Evolutionary conservation across 2,888 invertebrate genomes (phyloP).

Genomic region (Zygothrica quintamaculata): DNA sequence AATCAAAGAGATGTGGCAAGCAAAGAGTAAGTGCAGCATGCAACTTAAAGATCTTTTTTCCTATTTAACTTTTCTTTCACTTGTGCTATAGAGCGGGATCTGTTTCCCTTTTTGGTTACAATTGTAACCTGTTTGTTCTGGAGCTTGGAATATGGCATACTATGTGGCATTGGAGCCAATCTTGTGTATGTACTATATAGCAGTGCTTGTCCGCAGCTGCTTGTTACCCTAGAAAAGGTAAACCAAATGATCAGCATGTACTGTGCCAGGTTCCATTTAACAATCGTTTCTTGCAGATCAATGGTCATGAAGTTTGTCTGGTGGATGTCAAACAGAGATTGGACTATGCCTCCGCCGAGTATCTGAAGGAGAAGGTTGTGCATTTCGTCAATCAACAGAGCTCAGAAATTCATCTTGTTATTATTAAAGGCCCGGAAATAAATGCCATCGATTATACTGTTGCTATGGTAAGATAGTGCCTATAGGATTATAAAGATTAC

Average conservation of each 20-base stretch:
- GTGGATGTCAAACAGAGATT: slow-evolving; percentile 90
- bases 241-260: slow-evolving; percentile 28
- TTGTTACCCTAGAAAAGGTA: slow-evolving; percentile 84
- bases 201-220: slow-evolving; percentile 92
- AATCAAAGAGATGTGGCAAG: slow-evolving; percentile 89
- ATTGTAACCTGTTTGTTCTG: slow-evolving; percentile 92
- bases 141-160: slow-evolving; percentile 94
- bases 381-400: slow-evolving; percentile 89
- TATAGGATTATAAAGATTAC: no score
- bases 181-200: slow-evolving; percentile 92
- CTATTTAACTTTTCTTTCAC: no score
- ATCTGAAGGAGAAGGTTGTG: slow-evolving; percentile 88
- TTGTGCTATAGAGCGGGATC: slow-evolving; percentile 91
- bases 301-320: slow-evolving; percentile 85
- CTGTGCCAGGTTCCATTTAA: neutral
- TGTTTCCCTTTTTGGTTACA: slow-evolving; percentile 93
- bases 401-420: slow-evolving; percentile 87
- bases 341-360: slow-evolving; percentile 92
- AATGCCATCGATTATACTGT: slow-evolving; percentile 87
- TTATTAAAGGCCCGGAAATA: slow-evolving; percentile 89
- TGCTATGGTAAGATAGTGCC: slow-evolving; percentile 86
- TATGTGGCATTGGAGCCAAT: slow-evolving; percentile 92
- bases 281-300: slow-evolving; percentile 69
- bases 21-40: slow-evolving; percentile 87
- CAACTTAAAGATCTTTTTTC: neutral